Base-by-base conservation (phyloP, 2,888 invertebrate genomes). In the Euplagia quadripunctaria region DNA sequence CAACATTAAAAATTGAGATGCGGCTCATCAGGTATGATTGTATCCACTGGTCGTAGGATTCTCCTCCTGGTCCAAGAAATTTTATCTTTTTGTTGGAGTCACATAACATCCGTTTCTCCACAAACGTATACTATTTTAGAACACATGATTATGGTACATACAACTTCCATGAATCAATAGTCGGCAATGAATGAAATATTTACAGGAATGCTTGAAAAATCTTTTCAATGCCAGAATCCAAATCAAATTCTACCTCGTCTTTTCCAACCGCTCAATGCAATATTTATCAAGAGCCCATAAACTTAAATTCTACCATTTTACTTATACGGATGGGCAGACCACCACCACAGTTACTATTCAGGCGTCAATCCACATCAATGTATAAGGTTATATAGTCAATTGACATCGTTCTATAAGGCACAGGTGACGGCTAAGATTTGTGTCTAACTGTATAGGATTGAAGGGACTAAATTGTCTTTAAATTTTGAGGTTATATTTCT, bases 261-360 rank as follows among this genome's bases (percentile, higher is more conserved):
- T 43, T 51, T 31, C 42, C 14, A 16, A 20, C 58, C 46, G 71
- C 42, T 55, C 68, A 71, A 75, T 72, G 68, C 63, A 72, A 75
- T 75, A 75, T 72, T 72, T 74, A 71, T 74, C 71, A 58, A 63
- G 58, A 72, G 61, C 42, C 72, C 14, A 75, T 75, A 75, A 75
- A 75, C 52, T 75, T 75, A 70, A 75, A 72, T 72, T 72, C 75
- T 61, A 78, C 77, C 78, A 81, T 84, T 84, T 81, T 81, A 77
- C 78, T 78, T 78, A 81, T 78, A 75, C 46, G 72, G 77, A 70
- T 31, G 70, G 74, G 31, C 71, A 68, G 83, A 80, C 85, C 85
- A 85, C 85, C 85, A 72, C 75, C 74, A 70, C 75, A 71, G 83
- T 70, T 75, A 71, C 78, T 79, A 85, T 85, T 85, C 85, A 86